Evolutionary conservation across 2,113 vertebrate genomes (phyloP), one percentile per base, ranked within the genome.

Genomic region (Gopherus evgoodei): DNA sequence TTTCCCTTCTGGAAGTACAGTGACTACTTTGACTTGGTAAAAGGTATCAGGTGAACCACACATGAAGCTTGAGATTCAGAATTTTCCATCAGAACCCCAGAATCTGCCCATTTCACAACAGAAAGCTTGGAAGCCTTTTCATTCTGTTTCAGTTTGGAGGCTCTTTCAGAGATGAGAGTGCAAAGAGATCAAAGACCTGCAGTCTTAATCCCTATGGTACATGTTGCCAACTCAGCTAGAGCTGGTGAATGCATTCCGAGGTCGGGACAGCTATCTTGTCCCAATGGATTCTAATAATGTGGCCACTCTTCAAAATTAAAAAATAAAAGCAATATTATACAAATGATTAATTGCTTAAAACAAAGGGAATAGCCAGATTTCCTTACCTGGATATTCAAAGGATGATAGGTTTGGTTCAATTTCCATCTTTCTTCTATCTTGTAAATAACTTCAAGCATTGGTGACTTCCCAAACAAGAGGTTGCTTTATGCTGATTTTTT

Each of bases 21-120:
- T 52, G 91, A 88, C 90, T 97, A 88, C 96, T 97, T 97, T 91
- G 95, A 98, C 98, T 98, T 98, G 97, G 97, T 97, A 97, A 98
- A 98, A 98, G 96, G 97, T 97, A 96, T 97, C 97, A 76, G 86
- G 76, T 6, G 29, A 93, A 96, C 79, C 94, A 88, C 89, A 86
- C 65, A 83, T 53, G 85, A 83, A 89, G 86, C 0, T 3, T 95
- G 56, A 95, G 89, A 94, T 93, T 83, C 22, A 65, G 54, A 96
- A 72, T 89, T 5, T 92, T 97, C 84, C 6, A 62, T 2, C 38
- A 95, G 87, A 93, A 91, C 72, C 25, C 2, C 76, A 42, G 83
- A 4, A 12, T 49, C 76, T 86, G 90, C 86, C 93, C 84, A 47
- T 0, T 0, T 52, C 57, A 90, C 1, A 56, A 87, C 85, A 96